Evolutionary conservation across 1,140 invertebrate species (phyloP), one percentile per base, ranked within the genome.

Genomic region (Laupala kohalensis): DNA sequence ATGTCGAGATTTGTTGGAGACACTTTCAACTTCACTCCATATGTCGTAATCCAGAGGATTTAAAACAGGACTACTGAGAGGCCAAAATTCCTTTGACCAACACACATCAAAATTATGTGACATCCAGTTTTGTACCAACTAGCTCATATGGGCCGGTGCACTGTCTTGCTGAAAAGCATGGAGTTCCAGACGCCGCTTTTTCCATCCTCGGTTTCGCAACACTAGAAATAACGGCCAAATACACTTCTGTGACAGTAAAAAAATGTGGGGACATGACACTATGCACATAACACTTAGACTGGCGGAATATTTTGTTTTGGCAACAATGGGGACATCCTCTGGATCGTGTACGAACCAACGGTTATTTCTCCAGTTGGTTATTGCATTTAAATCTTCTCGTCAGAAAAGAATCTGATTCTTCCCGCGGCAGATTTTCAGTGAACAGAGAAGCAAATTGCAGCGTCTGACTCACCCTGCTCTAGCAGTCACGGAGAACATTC

Each of bases 161-260:
- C 37, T 19, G 29, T 69, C 68, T 15, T 72, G 37, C n/a, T 73
- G 69, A 64, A 71, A 73, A 26, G 69, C 29, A 72, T 19, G 64
- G 37, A 6, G 29, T 73, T 25, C 69, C 72, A 27, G 64, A 28
- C 6, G 69, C 64, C 37, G 70, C 65, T 6, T 64, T 71, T 64
- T 67, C 65, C 69, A 73, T 71, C 72, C 69, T 69, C 25, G 67
- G 62, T 63, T 73, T 73, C 63, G 65, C 67, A 19, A 65, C 68
- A 12, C 15, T 73, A 25, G 28, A 37, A 6, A 37, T 15, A 37
- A 37, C 30, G 30, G 6, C 15, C 30, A 6, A 53, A 53, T 53
- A 53, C 9, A 53, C 37, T 53, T 53, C 1, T 53, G 37, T 53
- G 9, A 53, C 37, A 53, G 37, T 53, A 53, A 53, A 19, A 37